A percentile compares a stretch with the other conserved stretches of the same genome.
Conservation (phyloP, 2,797 vertebrate genomes). For the Darevskia nairensis region DNA sequence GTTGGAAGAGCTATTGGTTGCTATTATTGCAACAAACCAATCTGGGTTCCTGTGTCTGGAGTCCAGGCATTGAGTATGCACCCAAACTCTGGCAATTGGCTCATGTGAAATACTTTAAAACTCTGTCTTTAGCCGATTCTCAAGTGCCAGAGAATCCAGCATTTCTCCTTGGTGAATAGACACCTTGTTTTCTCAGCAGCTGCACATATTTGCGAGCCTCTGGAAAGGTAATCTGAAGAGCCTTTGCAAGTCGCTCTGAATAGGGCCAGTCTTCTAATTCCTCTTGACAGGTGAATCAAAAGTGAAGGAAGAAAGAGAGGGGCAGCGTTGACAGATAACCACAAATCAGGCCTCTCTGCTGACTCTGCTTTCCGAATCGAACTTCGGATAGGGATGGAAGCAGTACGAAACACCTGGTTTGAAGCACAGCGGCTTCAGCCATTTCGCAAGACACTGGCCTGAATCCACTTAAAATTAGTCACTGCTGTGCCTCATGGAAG, state of each 20-base stretch:
- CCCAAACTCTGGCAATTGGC: not conserved
- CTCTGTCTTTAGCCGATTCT: not conserved
- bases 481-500: not conserved
- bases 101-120: not conserved
- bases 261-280: not conserved
- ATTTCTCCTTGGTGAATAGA: not conserved
- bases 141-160: not conserved
- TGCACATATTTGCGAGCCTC: not conserved
- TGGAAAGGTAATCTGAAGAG: not conserved
- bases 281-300: not conserved
- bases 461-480: not conserved
- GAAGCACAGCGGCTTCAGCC: not conserved
- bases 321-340: not conserved
- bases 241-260: not conserved
- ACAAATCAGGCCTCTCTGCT: not conserved
- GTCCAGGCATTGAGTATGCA: not conserved
- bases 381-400: not conserved
- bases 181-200: not conserved
- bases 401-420: not conserved
- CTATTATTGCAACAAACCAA: no score
- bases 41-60: no score
- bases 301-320: not conserved
- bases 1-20: not conserved
- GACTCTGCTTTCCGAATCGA: not conserved
- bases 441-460: not conserved